A percentile compares a stretch with the other conserved stretches of the same genome.
phyloP scores from a whole-genome alignment of 2,888 invertebrate species.

The Nomada fabriciana region DNA sequence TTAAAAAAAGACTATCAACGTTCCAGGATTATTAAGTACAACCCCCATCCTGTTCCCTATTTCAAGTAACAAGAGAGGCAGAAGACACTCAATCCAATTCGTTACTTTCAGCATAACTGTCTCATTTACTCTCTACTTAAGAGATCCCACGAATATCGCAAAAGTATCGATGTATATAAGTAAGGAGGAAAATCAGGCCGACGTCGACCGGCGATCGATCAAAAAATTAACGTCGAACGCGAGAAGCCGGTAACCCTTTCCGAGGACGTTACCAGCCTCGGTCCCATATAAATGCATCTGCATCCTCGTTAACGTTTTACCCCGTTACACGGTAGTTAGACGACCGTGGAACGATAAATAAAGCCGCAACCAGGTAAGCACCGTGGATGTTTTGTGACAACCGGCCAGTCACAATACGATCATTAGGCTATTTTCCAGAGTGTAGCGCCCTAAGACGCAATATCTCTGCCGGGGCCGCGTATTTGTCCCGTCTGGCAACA shows the following conservation, averaged over 20 bases:
- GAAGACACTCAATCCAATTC: too few relatives aligned
- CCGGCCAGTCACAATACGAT: conserved; percentile 68
- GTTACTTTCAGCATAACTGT: too few relatives aligned
- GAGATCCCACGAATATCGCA: too few relatives aligned
- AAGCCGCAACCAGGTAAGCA: conserved; percentile 47
- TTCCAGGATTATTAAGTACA: background rate
- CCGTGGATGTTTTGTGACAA: conserved; percentile 65
- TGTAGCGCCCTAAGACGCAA: conserved; percentile 64
- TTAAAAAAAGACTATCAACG: conserved; percentile 64
- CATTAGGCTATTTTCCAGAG: conserved; percentile 70
- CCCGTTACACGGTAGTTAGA: conserved; percentile 55
- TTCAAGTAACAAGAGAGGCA: background rate
- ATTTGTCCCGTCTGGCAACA: conserved; percentile 70
- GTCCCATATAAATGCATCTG: conserved; percentile 57
- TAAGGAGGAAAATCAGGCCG: background rate
- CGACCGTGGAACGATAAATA: conserved; percentile 55
- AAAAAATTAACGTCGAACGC: conserved; percentile 9
- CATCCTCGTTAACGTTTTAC: conserved; percentile 59
- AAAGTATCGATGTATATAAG: background rate
- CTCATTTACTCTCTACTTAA: too few relatives aligned
- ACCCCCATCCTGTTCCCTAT: background rate
- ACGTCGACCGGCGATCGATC: background rate
- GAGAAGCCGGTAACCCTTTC: conserved; percentile 28
- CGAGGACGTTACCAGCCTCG: conserved; percentile 31
- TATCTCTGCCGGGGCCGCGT: conserved; percentile 67